Conservation (phyloP, 2,888 invertebrate genomes). For the Scaptomyza parva region DNA sequence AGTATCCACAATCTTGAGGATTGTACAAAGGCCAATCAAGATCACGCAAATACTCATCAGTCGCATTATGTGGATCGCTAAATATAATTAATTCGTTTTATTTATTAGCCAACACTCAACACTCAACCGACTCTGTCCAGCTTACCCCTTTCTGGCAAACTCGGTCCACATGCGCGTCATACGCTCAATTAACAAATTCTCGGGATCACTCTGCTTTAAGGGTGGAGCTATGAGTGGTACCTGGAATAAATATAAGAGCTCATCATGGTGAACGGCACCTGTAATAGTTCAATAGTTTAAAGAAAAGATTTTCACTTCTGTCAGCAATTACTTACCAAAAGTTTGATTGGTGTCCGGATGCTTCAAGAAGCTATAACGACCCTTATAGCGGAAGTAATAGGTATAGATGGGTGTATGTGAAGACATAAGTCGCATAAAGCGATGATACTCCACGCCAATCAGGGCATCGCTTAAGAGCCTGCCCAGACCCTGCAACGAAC, state of each 20-base stretch:
- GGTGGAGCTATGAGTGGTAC: conserved; percentile 77
- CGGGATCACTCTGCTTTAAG: conserved; percentile 83
- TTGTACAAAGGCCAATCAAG: conserved; percentile 76
- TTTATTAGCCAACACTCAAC: too few relatives aligned
- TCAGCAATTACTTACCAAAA: conserved; percentile 81
- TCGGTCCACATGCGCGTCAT: conserved; percentile 85
- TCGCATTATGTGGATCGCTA: conserved; percentile 81
- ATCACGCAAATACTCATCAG: conserved; percentile 71
- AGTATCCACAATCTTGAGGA: conserved; percentile 60
- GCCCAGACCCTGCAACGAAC: conserved; percentile 66
- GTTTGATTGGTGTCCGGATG: conserved; percentile 84
- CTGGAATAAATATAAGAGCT: conserved; percentile 85
- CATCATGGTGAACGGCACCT: conserved; percentile 86
- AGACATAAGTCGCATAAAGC: conserved; percentile 87
- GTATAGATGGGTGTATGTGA: conserved; percentile 87
- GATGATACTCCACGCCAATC: conserved; percentile 87
- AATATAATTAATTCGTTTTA: neutral
- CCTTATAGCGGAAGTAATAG: conserved; percentile 87
- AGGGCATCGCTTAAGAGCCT: conserved; percentile 86
- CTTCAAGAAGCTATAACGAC: conserved; percentile 86
- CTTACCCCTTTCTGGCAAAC: conserved; percentile 83
- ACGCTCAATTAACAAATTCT: conserved; percentile 84
- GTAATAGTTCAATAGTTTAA: neutral
- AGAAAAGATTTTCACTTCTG: neutral
- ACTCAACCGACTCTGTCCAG: too few relatives aligned